Evolutionary conservation across 2,888 invertebrate genomes (phyloP).

Genomic region (Ptychoptera contaminata): DNA sequence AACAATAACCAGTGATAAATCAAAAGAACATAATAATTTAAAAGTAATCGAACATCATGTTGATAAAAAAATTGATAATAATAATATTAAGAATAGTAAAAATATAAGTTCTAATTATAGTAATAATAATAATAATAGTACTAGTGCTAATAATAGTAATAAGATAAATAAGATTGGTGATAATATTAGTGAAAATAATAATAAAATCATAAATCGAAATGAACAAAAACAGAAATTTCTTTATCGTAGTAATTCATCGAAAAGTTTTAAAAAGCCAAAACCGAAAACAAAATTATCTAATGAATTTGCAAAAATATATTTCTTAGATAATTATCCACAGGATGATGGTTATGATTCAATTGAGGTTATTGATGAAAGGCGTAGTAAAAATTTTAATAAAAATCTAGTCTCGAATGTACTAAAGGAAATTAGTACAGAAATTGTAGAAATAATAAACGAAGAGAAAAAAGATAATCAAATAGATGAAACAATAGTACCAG

Average conservation of each 20-base stretch:
- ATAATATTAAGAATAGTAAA: slow-evolving; percentile 10
- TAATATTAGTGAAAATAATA: slow-evolving; percentile 3
- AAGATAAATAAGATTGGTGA: slow-evolving; percentile 8
- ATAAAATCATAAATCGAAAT: slow-evolving; percentile 4
- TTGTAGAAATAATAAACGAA: not conserved
- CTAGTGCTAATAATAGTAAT: slow-evolving; percentile 15
- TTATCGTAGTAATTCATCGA: slow-evolving; percentile 27
- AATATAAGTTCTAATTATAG: slow-evolving; percentile 7
- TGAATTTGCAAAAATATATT: slow-evolving; percentile 21
- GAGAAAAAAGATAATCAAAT: not conserved
- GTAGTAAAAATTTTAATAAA: slow-evolving; percentile 20
- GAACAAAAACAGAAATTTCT: slow-evolving; percentile 13
- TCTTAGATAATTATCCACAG: slow-evolving; percentile 12
- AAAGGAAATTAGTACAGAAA: not conserved
- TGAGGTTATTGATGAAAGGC: slow-evolving; percentile 27
- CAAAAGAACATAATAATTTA: slow-evolving; percentile 7
- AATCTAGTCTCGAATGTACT: not conserved
- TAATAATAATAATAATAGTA: slow-evolving; percentile 3
- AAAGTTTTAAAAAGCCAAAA: slow-evolving; percentile 27
- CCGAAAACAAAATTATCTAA: slow-evolving; percentile 18
- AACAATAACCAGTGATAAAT: not conserved
- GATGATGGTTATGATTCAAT: slow-evolving; percentile 26
- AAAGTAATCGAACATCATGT: slow-evolving; percentile 5
- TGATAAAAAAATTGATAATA: not conserved
- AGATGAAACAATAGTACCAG: no score